Evolutionary conservation across 2,113 vertebrate genomes (phyloP), one percentile per base, ranked within the genome.

Genomic region (Pantherophis guttatus): DNA sequence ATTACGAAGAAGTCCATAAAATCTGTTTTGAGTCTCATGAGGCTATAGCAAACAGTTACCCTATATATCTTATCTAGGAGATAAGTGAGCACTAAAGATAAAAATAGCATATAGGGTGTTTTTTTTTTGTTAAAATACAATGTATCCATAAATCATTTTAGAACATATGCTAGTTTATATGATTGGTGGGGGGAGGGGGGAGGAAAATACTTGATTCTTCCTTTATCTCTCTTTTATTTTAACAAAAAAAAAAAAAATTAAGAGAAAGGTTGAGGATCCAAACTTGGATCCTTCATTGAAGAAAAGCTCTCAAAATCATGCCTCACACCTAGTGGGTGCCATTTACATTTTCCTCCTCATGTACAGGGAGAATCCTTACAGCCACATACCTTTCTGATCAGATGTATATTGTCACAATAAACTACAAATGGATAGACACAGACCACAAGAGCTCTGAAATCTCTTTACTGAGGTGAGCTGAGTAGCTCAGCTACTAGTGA

Each of bases 161-260:
- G 65, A 33, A 62, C 24, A 3, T 62, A 26, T 10, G 24, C 9
- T 5, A 15, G 65, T n/a, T 29, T 70, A 33, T 70, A 12, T 70
- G 29, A 70, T n/a, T 39, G 1, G 39, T 1, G 39, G 39, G 5
- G 29, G 2, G 5, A 0, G 13, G 0, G 1, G 5, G 5, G 3
- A 7, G 10, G 29, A 6, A 70, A 70, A 70, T 70, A 33, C 13
- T 70, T 11, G n/a, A 70, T 70, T 70, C 29, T 70, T 70, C 11
- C 12, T 70, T 33, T 33, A 70, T 70, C 65, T 70, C 13, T 70
- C 13, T 33, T 70, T 70, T 62, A 62, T 62, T 62, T 62, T 62
- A 62, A 70, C n/a, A 33, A 48, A 44, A 44, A 44, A n/a, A n/a
- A n/a, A n/a, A 44, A 44, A 44, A 44, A 3, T 4, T 48, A 17